These are phyloP conservation scores for Zonitis immaculata DNA, from an alignment of 2,888 invertebrate genomes.

Conservation along the genomic window DNA sequence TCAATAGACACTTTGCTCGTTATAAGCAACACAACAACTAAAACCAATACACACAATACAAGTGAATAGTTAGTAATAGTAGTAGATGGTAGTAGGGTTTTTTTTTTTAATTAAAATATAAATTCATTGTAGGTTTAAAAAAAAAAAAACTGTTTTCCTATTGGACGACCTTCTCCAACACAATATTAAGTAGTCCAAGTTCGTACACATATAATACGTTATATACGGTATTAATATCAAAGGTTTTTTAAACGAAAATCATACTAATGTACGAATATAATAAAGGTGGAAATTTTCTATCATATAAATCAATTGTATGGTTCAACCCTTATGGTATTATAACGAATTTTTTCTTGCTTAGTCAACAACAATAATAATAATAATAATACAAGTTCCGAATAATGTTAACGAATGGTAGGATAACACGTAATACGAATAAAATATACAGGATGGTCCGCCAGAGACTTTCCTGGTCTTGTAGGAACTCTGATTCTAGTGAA, in stretches of 20 bases:
- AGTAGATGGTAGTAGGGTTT: not conserved
- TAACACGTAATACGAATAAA: not conserved
- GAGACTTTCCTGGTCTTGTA: no score
- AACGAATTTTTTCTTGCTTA: not conserved
- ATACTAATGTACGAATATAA: not conserved
- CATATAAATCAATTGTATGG: not conserved
- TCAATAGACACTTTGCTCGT: conserved; percentile 10
- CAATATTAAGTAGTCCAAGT: conserved; percentile 44
- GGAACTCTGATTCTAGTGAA: no score
- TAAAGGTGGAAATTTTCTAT: not conserved
- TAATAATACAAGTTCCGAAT: not conserved
- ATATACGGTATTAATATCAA: no score
- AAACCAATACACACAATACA: not conserved
- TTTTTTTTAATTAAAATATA: conserved; percentile 7
- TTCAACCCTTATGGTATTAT: conserved; percentile 14
- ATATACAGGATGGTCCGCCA: no score
- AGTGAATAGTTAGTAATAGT: not conserved
- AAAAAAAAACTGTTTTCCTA: conserved; percentile 27
- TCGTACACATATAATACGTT: conserved; percentile 21
- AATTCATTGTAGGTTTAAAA: conserved; percentile 7
- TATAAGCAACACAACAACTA: not conserved
- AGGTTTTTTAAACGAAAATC: not conserved
- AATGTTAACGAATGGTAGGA: not conserved
- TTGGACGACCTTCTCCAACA: conserved; percentile 36
- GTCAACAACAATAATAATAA: not conserved